Evolutionary conservation across 92 coral and sea anemone species (phyloP).

Genomic region (Actinostola sp.): DNA sequence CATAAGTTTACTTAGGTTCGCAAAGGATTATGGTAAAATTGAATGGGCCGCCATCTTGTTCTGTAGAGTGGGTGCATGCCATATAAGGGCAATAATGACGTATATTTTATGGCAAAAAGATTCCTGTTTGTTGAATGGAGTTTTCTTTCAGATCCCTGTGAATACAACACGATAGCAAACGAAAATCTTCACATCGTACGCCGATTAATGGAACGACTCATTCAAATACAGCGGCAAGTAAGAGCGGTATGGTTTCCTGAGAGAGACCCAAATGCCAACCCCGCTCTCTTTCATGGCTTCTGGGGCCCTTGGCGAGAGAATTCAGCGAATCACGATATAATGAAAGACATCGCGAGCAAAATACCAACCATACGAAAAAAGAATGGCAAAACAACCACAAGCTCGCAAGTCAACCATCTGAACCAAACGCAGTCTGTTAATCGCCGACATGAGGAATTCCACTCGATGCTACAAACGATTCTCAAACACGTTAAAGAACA

Average conservation of each 20-base stretch:
- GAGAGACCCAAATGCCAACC: conserved; percentile 69
- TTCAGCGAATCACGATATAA: conserved; percentile 22
- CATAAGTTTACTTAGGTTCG: no score
- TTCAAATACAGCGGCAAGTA: conserved; percentile 59
- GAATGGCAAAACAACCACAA: not conserved
- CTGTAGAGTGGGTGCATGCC: no score
- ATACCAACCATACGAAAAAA: not conserved
- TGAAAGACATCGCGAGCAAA: conserved; percentile 18
- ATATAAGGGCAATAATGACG: no score
- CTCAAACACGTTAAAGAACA: conserved; percentile 10
- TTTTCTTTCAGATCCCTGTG: conserved; percentile 84
- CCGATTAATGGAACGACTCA: conserved; percentile 53
- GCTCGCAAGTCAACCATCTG: not conserved
- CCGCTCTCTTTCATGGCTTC: conserved; percentile 53
- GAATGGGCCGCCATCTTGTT: no score
- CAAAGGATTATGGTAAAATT: no score
- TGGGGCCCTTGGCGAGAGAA: conserved; percentile 88
- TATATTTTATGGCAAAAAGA: not conserved
- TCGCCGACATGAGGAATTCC: conserved; percentile 32
- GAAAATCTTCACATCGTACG: conserved; percentile 60
- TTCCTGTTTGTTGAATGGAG: no score
- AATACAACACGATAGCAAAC: conserved; percentile 78
- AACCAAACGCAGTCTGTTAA: conserved; percentile 12
- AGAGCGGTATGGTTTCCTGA: conserved; percentile 84
- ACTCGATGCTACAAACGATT: conserved; percentile 6